A percentile compares a stretch with the other conserved stretches of the same genome.
Evolutionary conservation across 2,797 vertebrate genomes (phyloP).

Genomic region (Coilia nasus): DNA sequence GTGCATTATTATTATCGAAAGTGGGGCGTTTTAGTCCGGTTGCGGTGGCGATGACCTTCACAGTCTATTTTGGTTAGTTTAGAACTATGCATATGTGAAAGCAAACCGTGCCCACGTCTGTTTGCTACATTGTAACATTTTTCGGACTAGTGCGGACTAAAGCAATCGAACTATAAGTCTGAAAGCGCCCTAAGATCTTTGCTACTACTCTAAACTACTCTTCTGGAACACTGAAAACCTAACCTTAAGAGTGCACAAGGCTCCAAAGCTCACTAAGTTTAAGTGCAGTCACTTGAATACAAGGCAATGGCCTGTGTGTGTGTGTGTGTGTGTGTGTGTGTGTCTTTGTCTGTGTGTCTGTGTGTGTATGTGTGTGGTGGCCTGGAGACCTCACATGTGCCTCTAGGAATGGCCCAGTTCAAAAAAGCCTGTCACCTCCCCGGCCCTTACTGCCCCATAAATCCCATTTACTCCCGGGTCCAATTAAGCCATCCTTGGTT

Average conservation of each 20-base stretch:
- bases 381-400: not conserved
- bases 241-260: not conserved
- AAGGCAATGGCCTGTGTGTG: not conserved
- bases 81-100: too few species aligned
- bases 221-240: not conserved
- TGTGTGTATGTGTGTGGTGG: not conserved
- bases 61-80: too few species aligned
- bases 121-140: too few species aligned
- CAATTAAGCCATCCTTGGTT: constrained; percentile 16
- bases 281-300: not conserved
- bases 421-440: constrained; percentile 1
- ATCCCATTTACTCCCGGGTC: constrained; percentile 16
- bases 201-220: not conserved
- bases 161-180: too few species aligned
- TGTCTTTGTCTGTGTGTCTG: not conserved
- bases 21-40: too few species aligned
- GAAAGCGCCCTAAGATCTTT: too few species aligned
- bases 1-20: too few species aligned
- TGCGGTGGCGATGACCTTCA: too few species aligned
- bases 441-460: constrained; percentile 5
- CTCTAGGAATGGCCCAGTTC: not conserved
- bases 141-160: too few species aligned
- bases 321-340: not conserved
- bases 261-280: not conserved
- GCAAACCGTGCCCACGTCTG: too few species aligned